Base-by-base conservation (phyloP, 92 coral and sea anemone genomes). In the Epizoanthus rinbou region DNA sequence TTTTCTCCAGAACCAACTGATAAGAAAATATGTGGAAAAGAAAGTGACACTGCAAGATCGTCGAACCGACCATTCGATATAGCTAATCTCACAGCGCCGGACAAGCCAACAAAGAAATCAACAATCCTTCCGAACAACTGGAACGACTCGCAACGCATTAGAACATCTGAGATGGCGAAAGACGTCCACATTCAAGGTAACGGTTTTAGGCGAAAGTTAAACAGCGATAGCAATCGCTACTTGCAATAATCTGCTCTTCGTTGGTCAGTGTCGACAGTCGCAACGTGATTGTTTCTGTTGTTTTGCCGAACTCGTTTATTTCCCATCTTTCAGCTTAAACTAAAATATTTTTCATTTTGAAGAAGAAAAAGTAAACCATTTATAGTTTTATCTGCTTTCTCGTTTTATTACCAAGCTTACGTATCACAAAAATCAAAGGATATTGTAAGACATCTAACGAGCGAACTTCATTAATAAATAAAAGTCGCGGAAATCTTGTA, bases 11-110 rank as follows among this genome's bases (percentile, higher is more conserved):
- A 69, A 43, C 72, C 69, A 75, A 86, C 62, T 53, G 64, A 22
- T 25, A 64, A 64, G 39, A 39, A 9, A 19, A 45, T 60, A 54
- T 74, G 80, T 84, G 73, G 75, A 7, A 73, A 64, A 74, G 86
- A 86, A 62, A 81, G 47, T 9, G 66, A 85, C 3, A 83, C 86
- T 62, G 64, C 31, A 6, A 84, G 78, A 76, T 62, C 50, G 22
- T 84, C 95, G 15, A 82, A 24, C 35, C 95, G 98, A 43, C 98
- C 98, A 17, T 94, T 92, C 80, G 98, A 94, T 74, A 94, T 94
- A 25, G 98, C 88, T 33, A 94, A 94, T 87, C 91, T 94, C 18
- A 92, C 91, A 52, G 92, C 94, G 0, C 92, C 94, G 1, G 94
- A 94, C 79, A 90, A 89, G 33, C 89, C 75, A 70, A 25, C 85